Conservation (phyloP, 2,113 vertebrate genomes). For the Cariama cristata region DNA sequence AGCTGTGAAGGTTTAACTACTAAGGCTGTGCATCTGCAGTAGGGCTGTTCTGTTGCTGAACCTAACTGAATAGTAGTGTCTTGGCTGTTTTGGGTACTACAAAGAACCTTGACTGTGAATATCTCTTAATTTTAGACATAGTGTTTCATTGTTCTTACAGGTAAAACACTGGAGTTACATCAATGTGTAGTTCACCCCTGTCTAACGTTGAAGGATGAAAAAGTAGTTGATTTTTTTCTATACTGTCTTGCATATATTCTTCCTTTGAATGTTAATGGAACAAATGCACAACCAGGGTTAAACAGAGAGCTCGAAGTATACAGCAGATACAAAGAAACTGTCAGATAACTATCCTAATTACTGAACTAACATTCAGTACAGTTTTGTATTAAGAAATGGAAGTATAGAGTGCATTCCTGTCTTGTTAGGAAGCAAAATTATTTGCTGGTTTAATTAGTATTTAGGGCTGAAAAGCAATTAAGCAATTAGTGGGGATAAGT, state of each 20-base stretch:
- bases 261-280: constrained; percentile 40
- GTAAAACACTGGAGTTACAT: constrained; percentile 78
- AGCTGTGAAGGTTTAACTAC: constrained; percentile 26
- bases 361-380: constrained; percentile 16
- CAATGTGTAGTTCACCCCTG: constrained; percentile 53
- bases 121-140: constrained; percentile 51
- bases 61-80: not conserved
- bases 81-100: constrained; percentile 37
- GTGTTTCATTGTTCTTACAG: constrained; percentile 57
- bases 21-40: constrained; percentile 37
- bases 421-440: not conserved
- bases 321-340: not conserved
- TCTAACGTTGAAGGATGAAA: constrained; percentile 48
- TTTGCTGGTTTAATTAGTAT: not conserved
- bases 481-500: not conserved
- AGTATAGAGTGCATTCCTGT: not conserved
- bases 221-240: constrained; percentile 25
- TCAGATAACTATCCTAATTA: constrained; percentile 18
- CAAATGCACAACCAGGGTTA: constrained; percentile 36
- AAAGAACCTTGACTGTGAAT: constrained; percentile 78
- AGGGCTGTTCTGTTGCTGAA: constrained; percentile 2
- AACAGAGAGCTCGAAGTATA: constrained; percentile 1
- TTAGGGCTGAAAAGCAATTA: not conserved
- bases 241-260: constrained; percentile 41
- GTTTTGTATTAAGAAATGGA: not conserved